These are phyloP conservation scores for Drosophila pandora DNA, from an alignment of 1,140 invertebrate genomes.

Conservation along the genomic window DNA sequence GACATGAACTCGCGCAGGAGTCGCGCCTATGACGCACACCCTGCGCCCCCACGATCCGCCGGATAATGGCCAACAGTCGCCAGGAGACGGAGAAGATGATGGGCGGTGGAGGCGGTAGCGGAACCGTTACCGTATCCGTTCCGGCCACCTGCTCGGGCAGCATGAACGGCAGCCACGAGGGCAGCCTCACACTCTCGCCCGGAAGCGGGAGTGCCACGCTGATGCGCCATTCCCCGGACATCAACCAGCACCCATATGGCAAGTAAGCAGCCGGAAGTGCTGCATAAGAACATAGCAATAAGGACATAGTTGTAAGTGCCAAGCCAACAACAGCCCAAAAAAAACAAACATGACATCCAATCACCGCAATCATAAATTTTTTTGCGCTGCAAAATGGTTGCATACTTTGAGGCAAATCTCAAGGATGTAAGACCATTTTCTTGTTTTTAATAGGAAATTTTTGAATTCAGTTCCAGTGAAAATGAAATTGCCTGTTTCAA, in stretches of 20 bases:
- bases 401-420: slow-evolving; percentile 17
- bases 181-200: slow-evolving; percentile 61
- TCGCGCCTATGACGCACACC: slow-evolving; percentile 83
- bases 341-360: slow-evolving; percentile 6
- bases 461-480: not conserved
- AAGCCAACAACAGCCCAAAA: slow-evolving; percentile 6
- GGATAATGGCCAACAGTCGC: slow-evolving; percentile 83
- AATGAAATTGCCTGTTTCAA: not conserved
- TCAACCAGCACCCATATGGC: slow-evolving; percentile 76
- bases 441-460: not conserved
- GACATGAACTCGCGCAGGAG: slow-evolving; percentile 82
- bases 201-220: slow-evolving; percentile 72
- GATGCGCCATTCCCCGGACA: slow-evolving; percentile 78
- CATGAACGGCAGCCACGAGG: slow-evolving; percentile 60
- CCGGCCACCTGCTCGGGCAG: slow-evolving; percentile 35
- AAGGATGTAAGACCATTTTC: not conserved
- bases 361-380: slow-evolving; percentile 6
- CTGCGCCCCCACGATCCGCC: slow-evolving; percentile 82
- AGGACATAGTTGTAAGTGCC: slow-evolving; percentile 60
- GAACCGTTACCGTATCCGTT: slow-evolving; percentile 18
- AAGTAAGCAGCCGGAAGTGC: slow-evolving; percentile 58
- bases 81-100: slow-evolving; percentile 83
- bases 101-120: slow-evolving; percentile 44
- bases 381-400: slow-evolving; percentile 3
- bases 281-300: slow-evolving; percentile 26